These are phyloP conservation scores for Drosophila putrida DNA, from an alignment of 2,888 invertebrate species.

Conservation along the genomic window DNA sequence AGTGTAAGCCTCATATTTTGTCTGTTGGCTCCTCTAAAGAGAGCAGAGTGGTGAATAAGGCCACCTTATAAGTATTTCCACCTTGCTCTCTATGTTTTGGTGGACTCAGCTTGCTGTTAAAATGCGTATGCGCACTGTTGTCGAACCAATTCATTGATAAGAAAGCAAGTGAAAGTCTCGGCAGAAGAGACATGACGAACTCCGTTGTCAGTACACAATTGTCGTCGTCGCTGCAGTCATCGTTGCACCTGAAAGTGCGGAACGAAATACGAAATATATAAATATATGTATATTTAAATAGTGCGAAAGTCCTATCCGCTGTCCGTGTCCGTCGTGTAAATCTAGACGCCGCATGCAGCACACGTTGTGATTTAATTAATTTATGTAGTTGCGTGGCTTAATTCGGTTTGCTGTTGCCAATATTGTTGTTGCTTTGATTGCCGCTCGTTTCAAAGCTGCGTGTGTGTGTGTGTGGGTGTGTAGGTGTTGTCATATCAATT, in stretches of 20 bases:
- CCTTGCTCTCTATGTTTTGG: conserved; percentile 10
- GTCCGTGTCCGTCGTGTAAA: conserved; percentile 35
- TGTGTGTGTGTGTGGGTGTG: conserved; percentile 12
- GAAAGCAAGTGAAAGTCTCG: conserved; percentile 63
- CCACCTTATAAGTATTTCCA: no score
- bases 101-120: conserved; percentile 15
- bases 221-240: conserved; percentile 43
- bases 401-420: conserved; percentile 27
- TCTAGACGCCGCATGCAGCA: conserved; percentile 43
- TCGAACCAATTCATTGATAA: conserved; percentile 69
- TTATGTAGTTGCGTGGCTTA: conserved; percentile 53
- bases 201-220: conserved; percentile 51
- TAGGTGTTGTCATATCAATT: conserved; percentile 58
- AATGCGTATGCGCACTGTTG: conserved; percentile 52
- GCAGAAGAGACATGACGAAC: conserved; percentile 23
- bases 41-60: no score
- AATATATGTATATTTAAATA: conserved; percentile 43
- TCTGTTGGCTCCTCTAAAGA: no score
- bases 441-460: conserved; percentile 28
- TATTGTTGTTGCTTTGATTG: conserved; percentile 46
- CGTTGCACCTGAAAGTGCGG: conserved; percentile 38
- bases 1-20: no score
- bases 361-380: conserved; percentile 50
- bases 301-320: conserved; percentile 29
- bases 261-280: conserved; percentile 16